Percentiles rank a stretch among this genome's conserved stretches.
Conservation (phyloP, 1,140 invertebrate genomes). For the Drosophila neocordata region DNA sequence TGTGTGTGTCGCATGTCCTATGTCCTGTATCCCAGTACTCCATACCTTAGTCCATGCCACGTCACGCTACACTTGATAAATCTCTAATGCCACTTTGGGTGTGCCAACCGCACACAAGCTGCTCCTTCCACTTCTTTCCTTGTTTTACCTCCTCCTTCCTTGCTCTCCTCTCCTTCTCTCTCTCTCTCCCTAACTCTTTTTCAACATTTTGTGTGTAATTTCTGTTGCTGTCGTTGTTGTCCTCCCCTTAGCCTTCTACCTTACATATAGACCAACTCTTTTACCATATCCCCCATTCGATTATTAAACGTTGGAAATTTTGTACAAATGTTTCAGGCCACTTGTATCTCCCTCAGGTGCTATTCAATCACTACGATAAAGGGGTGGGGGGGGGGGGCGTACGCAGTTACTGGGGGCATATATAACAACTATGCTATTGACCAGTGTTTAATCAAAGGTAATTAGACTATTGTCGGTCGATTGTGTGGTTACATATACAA, state of each 20-base stretch:
- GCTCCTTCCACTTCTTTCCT: no score
- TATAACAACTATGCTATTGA: constrained; percentile 29
- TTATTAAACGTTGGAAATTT: constrained; percentile 71
- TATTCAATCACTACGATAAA: constrained; percentile 20
- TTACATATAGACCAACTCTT: background rate
- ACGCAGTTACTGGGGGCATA: background rate
- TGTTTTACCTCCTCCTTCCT: constrained; percentile 14
- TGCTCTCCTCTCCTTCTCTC: background rate
- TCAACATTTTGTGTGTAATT: constrained; percentile 69
- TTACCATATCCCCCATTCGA: constrained; percentile 37
- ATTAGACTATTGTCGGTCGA: constrained; percentile 62
- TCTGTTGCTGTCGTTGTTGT: constrained; percentile 60
- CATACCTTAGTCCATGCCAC: constrained; percentile 63
- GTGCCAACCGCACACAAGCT: constrained; percentile 62
- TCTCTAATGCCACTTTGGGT: constrained; percentile 79
- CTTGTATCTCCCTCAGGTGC: constrained; percentile 50
- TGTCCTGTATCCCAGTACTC: constrained; percentile 37
- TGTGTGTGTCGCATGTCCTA: constrained; percentile 23
- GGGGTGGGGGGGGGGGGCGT: background rate
- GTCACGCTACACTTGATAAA: constrained; percentile 80
- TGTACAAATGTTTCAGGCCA: constrained; percentile 57
- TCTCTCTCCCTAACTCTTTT: constrained; percentile 1
- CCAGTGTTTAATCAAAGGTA: constrained; percentile 75
- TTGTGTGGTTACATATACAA: constrained; percentile 28
- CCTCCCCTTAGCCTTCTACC: background rate